Conservation (phyloP, 2,113 vertebrate genomes). For the Platycercus adscitus region DNA sequence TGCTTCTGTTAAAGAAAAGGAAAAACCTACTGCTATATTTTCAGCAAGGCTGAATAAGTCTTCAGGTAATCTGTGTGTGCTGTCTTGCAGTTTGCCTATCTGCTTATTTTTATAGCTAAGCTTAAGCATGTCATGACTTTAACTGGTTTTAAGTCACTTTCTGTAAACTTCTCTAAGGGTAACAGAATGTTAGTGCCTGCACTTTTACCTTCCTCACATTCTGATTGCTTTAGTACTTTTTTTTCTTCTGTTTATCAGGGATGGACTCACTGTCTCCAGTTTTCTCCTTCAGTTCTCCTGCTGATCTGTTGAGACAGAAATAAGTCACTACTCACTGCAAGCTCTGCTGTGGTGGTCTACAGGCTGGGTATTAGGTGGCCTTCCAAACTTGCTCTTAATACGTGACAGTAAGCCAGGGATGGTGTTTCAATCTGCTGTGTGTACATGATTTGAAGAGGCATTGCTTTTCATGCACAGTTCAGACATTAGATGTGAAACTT, state of each 20-base stretch:
- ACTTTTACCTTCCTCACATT: neutral
- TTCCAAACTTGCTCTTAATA: neutral
- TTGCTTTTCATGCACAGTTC: neutral
- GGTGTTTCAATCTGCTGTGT: neutral
- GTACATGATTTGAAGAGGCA: neutral
- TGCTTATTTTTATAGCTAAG: conserved; percentile 57
- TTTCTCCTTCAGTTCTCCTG: conserved; percentile 1
- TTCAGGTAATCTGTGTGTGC: conserved; percentile 79
- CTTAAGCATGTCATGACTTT: conserved; percentile 39
- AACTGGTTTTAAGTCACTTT: neutral
- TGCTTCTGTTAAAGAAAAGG: conserved; percentile 71
- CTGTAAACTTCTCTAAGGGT: neutral
- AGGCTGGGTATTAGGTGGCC: neutral
- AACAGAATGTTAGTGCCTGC: neutral
- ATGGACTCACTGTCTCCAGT: neutral
- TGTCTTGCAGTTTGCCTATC: conserved; percentile 60
- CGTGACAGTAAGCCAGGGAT: neutral
- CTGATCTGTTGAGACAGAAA: neutral
- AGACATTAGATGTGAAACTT: neutral
- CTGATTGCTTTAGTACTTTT: conserved; percentile 10
- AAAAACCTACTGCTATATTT: conserved; percentile 73
- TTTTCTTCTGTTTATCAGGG: conserved; percentile 3
- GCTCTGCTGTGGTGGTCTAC: neutral
- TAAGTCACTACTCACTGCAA: neutral
- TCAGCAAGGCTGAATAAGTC: conserved; percentile 80